A percentile compares a stretch with the other conserved stretches of the same genome.
Evolutionary conservation across 1,140 invertebrate species (phyloP).

Genomic region (Tigriopus japonicus): DNA sequence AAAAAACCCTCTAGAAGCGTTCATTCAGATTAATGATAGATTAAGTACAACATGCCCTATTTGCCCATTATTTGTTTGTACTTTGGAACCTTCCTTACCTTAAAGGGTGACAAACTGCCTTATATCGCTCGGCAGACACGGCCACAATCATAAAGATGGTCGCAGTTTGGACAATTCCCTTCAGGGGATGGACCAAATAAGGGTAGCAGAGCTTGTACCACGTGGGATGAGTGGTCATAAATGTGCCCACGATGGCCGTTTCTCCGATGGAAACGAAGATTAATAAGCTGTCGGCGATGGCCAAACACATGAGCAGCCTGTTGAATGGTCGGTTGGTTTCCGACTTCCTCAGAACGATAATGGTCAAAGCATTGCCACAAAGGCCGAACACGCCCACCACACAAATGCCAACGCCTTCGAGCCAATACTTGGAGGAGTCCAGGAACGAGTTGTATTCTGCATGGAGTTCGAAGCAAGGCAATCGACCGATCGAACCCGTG

Average conservation of each 20-base stretch:
- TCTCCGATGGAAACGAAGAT: not conserved
- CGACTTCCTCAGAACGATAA: not conserved
- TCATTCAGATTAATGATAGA: too few species aligned
- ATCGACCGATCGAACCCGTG: too few species aligned
- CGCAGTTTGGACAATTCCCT: not conserved
- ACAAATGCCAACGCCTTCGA: not conserved
- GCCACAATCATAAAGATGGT: slow-evolving; percentile 5
- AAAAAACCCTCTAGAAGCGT: too few species aligned
- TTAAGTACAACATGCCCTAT: too few species aligned
- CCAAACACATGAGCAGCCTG: not conserved
- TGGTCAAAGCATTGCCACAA: not conserved
- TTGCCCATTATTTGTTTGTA: too few species aligned
- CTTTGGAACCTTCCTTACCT: not conserved
- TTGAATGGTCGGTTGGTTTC: not conserved
- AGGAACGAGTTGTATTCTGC: not conserved
- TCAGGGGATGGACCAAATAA: slow-evolving; percentile 2
- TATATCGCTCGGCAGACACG: not conserved
- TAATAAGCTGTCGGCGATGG: slow-evolving; percentile 1
- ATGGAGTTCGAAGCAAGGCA: not conserved
- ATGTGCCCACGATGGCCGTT: not conserved
- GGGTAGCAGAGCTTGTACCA: slow-evolving; percentile 2
- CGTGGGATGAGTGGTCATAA: not conserved
- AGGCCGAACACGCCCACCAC: not conserved
- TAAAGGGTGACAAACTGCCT: not conserved
- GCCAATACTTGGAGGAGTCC: not conserved